These are phyloP conservation scores for Himalopsyche anomala DNA, from an alignment of 2,888 invertebrate genomes.

Conservation along the genomic window DNA sequence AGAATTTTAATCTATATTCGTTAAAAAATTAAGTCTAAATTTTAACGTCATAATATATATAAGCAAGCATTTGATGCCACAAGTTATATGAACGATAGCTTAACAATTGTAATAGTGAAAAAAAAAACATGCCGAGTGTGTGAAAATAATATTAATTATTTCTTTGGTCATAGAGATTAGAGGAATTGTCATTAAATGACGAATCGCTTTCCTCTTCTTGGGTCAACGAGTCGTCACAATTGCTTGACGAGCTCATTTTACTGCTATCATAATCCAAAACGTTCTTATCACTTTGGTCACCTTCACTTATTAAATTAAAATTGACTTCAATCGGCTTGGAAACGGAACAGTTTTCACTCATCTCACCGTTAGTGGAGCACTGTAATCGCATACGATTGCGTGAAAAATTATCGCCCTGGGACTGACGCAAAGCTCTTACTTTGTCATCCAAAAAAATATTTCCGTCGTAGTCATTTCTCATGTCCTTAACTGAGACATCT, in stretches of 20 bases:
- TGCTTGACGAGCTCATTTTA: conserved; percentile 32
- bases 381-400: conserved; percentile 25
- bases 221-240: conserved; percentile 44
- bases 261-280: conserved; percentile 51
- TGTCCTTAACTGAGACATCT: conserved; percentile 60
- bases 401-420: background rate
- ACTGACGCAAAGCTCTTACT: conserved; percentile 11
- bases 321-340: conserved; percentile 59
- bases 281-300: conserved; percentile 58
- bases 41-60: background rate
- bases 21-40: conserved; percentile 18
- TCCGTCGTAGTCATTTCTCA: conserved; percentile 44
- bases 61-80: conserved; percentile 28
- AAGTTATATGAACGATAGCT: background rate
- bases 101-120: background rate
- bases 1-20: conserved; percentile 22
- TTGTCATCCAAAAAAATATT: conserved; percentile 43
- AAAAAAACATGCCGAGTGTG: background rate
- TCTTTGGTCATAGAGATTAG: conserved; percentile 50
- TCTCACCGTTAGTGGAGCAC: conserved; percentile 44
- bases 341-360: conserved; percentile 54
- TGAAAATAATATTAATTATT: conserved; percentile 33
- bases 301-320: conserved; percentile 62
- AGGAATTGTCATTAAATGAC: conserved; percentile 56
- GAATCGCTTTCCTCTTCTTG: conserved; percentile 58